Base-by-base conservation (phyloP, 1,140 invertebrate genomes). In the Panagrolaimus sp. region DNA sequence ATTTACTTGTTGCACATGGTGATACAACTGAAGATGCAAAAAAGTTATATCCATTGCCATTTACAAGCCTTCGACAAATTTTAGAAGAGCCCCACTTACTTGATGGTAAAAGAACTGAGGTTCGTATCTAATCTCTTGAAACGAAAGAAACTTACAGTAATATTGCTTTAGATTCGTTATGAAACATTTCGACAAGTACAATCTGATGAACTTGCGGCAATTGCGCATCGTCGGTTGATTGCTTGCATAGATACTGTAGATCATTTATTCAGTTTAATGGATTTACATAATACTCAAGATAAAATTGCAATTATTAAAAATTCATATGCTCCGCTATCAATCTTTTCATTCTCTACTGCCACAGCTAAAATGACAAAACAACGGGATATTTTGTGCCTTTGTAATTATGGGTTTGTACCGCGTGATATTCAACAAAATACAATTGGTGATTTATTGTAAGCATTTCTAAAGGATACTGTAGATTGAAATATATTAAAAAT, bases 211-310 rank as follows among this genome's bases (percentile, higher is more conserved):
- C 68, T 83, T 16, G 63, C 69, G 14, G 70, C 72, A 23, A 65
- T 83, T 42, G 79, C 75, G 9, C 82, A 81, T 67, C 67, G 78
- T 2, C 43, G 81, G 38, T 45, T 81, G 7, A 75, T 81, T 64
- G 81, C 81, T n/a, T 70, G 72, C 11, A 80, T 81, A n/a, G 79
- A 81, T 64, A 79, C 70, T 64, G 80, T 82, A 14, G 79, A 81
- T 65, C 81, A 83, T 67, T 65, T 81, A 25, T 83, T 79, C 53
- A 73, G 68, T 16, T 53, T 81, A 20, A 83, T 81, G 76, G 79
- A 81, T 70, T 45, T 82, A 13, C 80, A 83, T 57, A 72, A 72
- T 62, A 69, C 74, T 43, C 46, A 72, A 27, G 79, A 81, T 61
- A 81, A 83, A 68, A 78, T 82, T 5, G 69, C 74, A 4, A 47